Base-by-base conservation (phyloP, 2,888 invertebrate genomes). In the Orchesella flavescens region DNA sequence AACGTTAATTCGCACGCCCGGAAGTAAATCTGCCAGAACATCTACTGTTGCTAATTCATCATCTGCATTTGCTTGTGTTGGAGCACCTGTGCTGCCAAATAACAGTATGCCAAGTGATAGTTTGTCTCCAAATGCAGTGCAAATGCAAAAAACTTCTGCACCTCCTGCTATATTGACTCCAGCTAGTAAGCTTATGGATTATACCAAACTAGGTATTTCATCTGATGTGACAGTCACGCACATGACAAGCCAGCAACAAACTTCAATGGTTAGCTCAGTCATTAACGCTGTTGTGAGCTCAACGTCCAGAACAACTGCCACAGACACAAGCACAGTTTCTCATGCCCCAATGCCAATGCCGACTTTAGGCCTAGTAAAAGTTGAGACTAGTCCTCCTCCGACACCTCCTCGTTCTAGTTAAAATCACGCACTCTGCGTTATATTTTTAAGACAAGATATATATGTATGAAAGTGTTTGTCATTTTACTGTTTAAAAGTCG, bases 221-320 rank as follows among this genome's bases (percentile, higher is more conserved):
- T 19, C 74, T 9, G 81, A 81, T 69, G 61, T 81, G 10, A 73
- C 80, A 9, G 80, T 73, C 4, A 80, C 80, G 0, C 73, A 72
- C 17, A 65, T 46, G 34, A 65, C 21, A 4, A 49, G 21, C 71
- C 12, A 68, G 3, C 57, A 68, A 17, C 19, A 65, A 43, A 46
- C 46, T 19, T 49, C 15, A 69, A 13, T 53, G 4, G 17, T 21
- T 23, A 46, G 44, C 43, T 55, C 68, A 19, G 17, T 59, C 10
- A n/a, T 23, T 19, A 12, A 21, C 1, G 24, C 55, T 13, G 46
- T 7, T 23, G 19, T 17, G 7, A 69, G 9, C 57, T 46, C 66
- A 68, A 15, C 21, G 19, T 7, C 10, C 4, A 21, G 19, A 34
- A 12, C 34, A 19, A 65, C 53, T 24, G n/a, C 43, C 4, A 1